These are phyloP conservation scores for Stercorarius parasiticus DNA, from an alignment of 2,113 vertebrate genomes.

Conservation along the genomic window DNA sequence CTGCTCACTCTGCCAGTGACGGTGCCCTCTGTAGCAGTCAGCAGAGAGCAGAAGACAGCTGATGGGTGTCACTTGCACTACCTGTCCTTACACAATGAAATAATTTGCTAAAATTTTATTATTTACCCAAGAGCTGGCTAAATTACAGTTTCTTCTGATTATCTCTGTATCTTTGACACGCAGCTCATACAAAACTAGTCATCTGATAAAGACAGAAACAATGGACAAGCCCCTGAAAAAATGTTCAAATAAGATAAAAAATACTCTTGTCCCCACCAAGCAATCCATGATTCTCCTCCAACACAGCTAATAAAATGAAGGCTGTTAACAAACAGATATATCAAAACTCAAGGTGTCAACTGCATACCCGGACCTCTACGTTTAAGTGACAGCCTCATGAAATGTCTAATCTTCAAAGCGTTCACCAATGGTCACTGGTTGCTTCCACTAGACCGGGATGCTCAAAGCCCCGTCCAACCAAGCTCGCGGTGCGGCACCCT, in stretches of 20 bases:
- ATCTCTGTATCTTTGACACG: background rate
- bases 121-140: background rate
- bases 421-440: background rate
- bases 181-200: background rate
- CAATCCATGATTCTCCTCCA: background rate
- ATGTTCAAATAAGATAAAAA: background rate
- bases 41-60: background rate
- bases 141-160: slow-evolving; percentile 30
- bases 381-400: background rate
- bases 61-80: background rate
- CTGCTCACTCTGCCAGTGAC: background rate
- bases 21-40: background rate
- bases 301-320: background rate
- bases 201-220: slow-evolving; percentile 22
- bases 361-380: background rate
- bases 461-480: background rate
- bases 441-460: background rate
- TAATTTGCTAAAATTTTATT: background rate
- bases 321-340: background rate
- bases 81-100: background rate
- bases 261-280: background rate
- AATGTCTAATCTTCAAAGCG: background rate
- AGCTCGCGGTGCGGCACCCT: accelerated
- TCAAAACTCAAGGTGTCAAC: background rate
- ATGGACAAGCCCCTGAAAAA: slow-evolving; percentile 24